Evolutionary conservation across 1,140 invertebrate genomes (phyloP).

Genomic region (Saccostrea echinata): DNA sequence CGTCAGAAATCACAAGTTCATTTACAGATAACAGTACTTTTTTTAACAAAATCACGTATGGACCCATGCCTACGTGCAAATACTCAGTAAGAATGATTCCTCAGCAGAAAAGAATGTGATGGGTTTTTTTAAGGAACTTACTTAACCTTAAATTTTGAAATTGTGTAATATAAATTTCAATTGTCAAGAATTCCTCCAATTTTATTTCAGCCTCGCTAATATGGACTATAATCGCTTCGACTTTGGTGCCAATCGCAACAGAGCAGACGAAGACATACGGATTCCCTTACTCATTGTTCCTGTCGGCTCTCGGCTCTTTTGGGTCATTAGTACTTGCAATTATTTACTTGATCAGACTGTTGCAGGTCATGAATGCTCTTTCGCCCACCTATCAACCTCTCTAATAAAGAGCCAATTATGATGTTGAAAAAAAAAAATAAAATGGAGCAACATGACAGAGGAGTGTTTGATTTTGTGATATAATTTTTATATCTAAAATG

Average conservation of each 20-base stretch:
- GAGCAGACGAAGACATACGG: not conserved
- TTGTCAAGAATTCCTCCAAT: not conserved
- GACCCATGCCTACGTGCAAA: not conserved
- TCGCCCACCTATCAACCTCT: not conserved
- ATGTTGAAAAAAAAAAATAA: not conserved
- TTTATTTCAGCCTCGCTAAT: constrained; percentile 9
- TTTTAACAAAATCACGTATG: not conserved
- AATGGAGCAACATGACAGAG: not conserved
- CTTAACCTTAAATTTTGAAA: not conserved
- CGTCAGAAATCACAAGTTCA: not conserved
- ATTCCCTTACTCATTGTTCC: not conserved
- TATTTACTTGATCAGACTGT: not conserved
- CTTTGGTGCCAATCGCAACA: not conserved
- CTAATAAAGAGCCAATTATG: not conserved
- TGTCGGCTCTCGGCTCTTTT: constrained; percentile 1
- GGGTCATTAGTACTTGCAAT: not conserved
- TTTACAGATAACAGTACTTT: not conserved
- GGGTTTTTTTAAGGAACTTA: not conserved
- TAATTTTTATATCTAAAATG: not conserved
- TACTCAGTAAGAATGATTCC: not conserved
- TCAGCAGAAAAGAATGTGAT: not conserved
- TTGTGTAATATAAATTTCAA: not conserved
- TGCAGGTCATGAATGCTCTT: not conserved
- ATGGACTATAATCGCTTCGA: constrained; percentile 5
- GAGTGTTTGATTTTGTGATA: not conserved